Evolutionary conservation across 23 tunicate species (phyloP), one percentile per base, ranked within the genome.

Genomic region (Ascidia mentula): DNA sequence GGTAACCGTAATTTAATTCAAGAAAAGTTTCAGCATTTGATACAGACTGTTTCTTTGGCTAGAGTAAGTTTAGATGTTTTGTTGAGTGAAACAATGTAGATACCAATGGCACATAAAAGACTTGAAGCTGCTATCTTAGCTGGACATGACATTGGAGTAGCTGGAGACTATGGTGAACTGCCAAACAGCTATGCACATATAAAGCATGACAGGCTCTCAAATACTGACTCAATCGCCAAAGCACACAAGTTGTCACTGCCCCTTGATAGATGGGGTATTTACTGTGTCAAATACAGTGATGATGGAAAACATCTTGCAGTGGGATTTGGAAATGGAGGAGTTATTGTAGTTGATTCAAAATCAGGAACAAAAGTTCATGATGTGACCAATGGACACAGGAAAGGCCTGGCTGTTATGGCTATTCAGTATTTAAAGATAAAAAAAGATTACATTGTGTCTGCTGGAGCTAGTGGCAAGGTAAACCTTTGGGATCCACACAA

Each of bases 301-400:
- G 77, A 86, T 59, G 90, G 87, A 40, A 78, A 81, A 34, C 6
- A 82, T 28, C 53, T 91, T 6, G 97, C 90, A 18, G 84, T 91
- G n/a, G 97, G 97, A 5, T 91, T 87, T 86, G 97, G 97, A 37
- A 91, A 91, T 76, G 97, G 97, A 1, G 87, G 85, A 12, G 70
- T 91, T 39, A 9, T 30, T 40, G 37, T 85, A 13, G 59, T 82
- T 34, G 74, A 77, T 31, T 38, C 38, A 36, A 40, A 72, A 24
- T 39, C 37, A 7, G 69, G 74, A 28, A 40, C 9, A 4, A 39
- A 35, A 15, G 60, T 82, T 18, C 39, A 69, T 61, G 86, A 88
- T 18, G 38, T 84, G 3, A 3, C 75, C 0, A 77, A 46, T 71
- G 97, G 97, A 8, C 87, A 86, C 60, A 59, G 78, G 0, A 73